phyloP scores from a whole-genome alignment of 1,140 invertebrate genomes.

The Cephus cinctus region DNA sequence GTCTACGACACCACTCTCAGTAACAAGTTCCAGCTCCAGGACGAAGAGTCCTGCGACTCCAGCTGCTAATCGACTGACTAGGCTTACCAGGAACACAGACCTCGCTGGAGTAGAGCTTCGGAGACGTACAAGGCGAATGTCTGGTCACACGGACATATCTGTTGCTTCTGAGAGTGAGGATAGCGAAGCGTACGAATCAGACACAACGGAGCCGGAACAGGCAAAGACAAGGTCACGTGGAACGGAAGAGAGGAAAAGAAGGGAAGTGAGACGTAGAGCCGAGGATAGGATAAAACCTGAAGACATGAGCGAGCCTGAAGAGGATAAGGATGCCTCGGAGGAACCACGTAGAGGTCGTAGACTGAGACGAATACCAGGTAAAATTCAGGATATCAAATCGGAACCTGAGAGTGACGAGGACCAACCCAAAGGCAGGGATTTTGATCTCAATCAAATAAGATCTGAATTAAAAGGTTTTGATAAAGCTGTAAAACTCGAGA shows the following conservation, averaged over 20 bases:
- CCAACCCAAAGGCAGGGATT: slow-evolving; percentile 67
- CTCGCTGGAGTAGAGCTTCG: slow-evolving; percentile 33
- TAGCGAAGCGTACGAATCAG: slow-evolving; percentile 50
- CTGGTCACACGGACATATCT: slow-evolving; percentile 48
- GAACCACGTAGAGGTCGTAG: slow-evolving; percentile 44
- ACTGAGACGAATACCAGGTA: slow-evolving; percentile 37
- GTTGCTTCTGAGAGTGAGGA: slow-evolving; percentile 54
- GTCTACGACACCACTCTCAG: slow-evolving; percentile 63
- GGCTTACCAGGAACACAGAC: slow-evolving; percentile 39
- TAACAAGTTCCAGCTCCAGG: slow-evolving; percentile 61
- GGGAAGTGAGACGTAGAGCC: slow-evolving; percentile 42
- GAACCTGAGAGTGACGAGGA: slow-evolving; percentile 50
- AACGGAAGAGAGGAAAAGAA: slow-evolving; percentile 45
- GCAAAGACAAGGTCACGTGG: slow-evolving; percentile 34
- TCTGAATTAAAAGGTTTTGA: slow-evolving; percentile 80
- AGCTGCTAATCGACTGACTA: slow-evolving; percentile 43
- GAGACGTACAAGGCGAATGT: slow-evolving; percentile 50
- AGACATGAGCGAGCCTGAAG: slow-evolving; percentile 47
- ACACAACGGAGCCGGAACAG: slow-evolving; percentile 39
- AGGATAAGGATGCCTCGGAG: slow-evolving; percentile 40
- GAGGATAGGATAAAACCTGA: slow-evolving; percentile 51
- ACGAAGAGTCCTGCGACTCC: slow-evolving; percentile 66
- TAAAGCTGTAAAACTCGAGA: slow-evolving; percentile 59
- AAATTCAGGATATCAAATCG: slow-evolving; percentile 41
- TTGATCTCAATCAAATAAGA: slow-evolving; percentile 80